Evolutionary conservation across 2,113 vertebrate species (phyloP).

Genomic region (Drymodes brunneopygia): DNA sequence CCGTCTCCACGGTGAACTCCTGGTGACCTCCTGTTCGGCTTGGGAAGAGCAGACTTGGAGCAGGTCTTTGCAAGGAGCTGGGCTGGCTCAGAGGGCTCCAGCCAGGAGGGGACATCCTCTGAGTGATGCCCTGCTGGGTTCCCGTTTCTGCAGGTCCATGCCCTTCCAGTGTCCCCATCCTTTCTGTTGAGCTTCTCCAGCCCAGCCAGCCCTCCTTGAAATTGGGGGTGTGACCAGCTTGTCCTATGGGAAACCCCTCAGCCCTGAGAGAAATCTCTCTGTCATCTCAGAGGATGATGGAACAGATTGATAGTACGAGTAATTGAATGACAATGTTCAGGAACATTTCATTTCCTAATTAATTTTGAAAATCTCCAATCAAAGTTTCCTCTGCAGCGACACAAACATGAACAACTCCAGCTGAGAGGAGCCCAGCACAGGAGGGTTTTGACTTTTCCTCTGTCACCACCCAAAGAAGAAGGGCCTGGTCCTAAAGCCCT

Average conservation of each 20-base stretch:
- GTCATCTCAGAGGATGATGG: neutral
- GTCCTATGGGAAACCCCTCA: neutral
- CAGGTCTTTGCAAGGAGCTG: neutral
- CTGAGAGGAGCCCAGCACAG: neutral
- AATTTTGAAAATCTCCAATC: neutral
- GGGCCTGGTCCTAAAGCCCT: neutral
- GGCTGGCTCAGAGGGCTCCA: neutral
- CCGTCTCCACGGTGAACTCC: slow-evolving; percentile 44
- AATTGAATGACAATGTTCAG: neutral
- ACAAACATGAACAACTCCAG: neutral
- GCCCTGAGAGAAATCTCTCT: neutral
- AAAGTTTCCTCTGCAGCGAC: neutral
- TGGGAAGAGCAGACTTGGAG: neutral
- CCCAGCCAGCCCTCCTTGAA: neutral
- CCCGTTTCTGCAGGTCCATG: neutral
- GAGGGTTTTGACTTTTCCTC: neutral
- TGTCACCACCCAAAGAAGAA: neutral
- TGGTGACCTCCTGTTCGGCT: slow-evolving; percentile 8
- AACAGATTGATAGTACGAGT: neutral
- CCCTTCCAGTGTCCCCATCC: neutral
- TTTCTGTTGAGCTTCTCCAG: neutral
- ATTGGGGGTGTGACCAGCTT: neutral
- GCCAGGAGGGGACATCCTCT: neutral
- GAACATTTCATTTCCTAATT: neutral
- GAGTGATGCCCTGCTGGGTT: neutral